Evolutionary conservation across 1,140 invertebrate species (phyloP).

Genomic region (Carcinoscorpius rotundicauda): DNA sequence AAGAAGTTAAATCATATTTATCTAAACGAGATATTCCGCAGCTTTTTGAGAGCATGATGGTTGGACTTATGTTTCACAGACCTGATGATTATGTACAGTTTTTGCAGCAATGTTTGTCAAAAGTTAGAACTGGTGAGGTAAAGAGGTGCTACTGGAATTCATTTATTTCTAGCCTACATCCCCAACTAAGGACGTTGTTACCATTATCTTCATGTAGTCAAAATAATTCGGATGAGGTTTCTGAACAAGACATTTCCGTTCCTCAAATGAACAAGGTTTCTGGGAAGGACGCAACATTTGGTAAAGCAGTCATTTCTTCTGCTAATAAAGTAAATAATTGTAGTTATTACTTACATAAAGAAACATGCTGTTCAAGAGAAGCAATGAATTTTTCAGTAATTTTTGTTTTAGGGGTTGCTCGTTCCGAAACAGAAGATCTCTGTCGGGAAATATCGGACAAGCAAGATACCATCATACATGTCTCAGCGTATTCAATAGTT

Average conservation of each 20-base stretch:
- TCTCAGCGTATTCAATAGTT: slow-evolving; percentile 16
- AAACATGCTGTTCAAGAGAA: slow-evolving; percentile 3
- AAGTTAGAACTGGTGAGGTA: slow-evolving; percentile 10
- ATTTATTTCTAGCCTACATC: slow-evolving; percentile 2
- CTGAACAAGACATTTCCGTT: slow-evolving; percentile 10
- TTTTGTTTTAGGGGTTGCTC: slow-evolving; percentile 12
- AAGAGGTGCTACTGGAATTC: slow-evolving; percentile 6
- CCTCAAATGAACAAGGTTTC: slow-evolving; percentile 7
- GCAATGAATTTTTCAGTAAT: slow-evolving; percentile 1
- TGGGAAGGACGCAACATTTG: neutral
- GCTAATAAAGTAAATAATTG: neutral
- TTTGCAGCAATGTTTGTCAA: slow-evolving; percentile 15
- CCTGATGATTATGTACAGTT: slow-evolving; percentile 16
- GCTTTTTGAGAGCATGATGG: slow-evolving; percentile 17
- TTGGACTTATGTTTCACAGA: slow-evolving; percentile 18
- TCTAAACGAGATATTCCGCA: slow-evolving; percentile 17
- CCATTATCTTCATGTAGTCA: too few species aligned
- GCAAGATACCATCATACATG: slow-evolving; percentile 10
- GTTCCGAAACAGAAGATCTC: slow-evolving; percentile 12
- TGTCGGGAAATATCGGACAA: slow-evolving; percentile 10
- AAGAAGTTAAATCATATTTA: slow-evolving; percentile 16
- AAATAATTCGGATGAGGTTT: slow-evolving; percentile 5
- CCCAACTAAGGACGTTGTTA: too few species aligned
- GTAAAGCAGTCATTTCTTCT: slow-evolving; percentile 13
- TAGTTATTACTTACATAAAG: slow-evolving; percentile 7